Evolutionary conservation across 2,888 invertebrate species (phyloP), one percentile per base, ranked within the genome.

Genomic region (Phragmatobia fuliginosa): DNA sequence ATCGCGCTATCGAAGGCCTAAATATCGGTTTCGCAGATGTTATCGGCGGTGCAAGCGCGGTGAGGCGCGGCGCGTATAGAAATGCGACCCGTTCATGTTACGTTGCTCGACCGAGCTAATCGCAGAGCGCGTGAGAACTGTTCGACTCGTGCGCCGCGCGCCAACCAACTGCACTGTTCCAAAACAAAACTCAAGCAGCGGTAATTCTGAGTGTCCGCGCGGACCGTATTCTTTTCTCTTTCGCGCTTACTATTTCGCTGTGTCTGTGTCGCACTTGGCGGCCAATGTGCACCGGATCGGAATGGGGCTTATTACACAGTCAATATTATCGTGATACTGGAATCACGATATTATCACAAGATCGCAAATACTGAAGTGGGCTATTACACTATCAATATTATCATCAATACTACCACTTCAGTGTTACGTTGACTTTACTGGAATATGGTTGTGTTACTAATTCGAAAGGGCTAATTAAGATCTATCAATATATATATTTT

Each of bases 21-120:
- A 91, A 91, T 94, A 94, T 94, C 91, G 87, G 88, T 90, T 92
- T 92, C 86, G 91, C 92, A 90, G 92, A 93, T 92, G 90, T 92
- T 94, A 94, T 93, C 94, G 90, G 83, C 75, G 76, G 79, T 79
- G 86, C 82, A 79, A 83, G 83, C 81, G 88, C 82, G 88, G 84
- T 86, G 89, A 90, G 86, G 86, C 88, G 87, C 89, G 88, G 88
- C 90, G 90, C 90, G 87, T 87, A 88, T 84, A 89, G 90, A 86
- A 90, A 91, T 88, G 90, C 89, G 89, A 89, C 84, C 84, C 88
- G 90, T 82, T 86, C 92, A 92, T 93, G 89, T 88, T 89, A 87
- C 86, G 83, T 73, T 77, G 71, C 77, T 78, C 82, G 74, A 81
- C 68, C 67, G 81, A 80, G 75, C 75, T 73, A 75, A 78, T 79